phyloP scores from a whole-genome alignment of 2,888 invertebrate genomes.

The Allolobophora icterica region DNA sequence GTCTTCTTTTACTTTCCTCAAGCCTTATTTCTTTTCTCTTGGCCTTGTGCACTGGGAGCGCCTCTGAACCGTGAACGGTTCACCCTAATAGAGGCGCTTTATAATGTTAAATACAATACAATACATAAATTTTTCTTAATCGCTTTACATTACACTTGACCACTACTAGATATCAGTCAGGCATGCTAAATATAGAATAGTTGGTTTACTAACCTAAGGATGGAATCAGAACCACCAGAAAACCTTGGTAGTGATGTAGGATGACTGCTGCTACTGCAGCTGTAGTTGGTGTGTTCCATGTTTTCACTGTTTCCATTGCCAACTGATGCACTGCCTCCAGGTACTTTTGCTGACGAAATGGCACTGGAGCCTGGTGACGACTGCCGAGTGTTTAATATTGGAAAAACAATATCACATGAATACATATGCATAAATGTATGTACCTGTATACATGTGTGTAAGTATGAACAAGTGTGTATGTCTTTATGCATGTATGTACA shows the following conservation, averaged over 20 bases:
- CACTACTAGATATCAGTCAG: background rate
- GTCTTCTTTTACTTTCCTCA: too few relatives aligned
- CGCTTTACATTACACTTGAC: background rate
- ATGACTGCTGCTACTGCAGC: background rate
- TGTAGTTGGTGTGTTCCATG: background rate
- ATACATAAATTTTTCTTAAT: too few relatives aligned
- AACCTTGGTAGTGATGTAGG: background rate
- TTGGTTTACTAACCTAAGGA: background rate
- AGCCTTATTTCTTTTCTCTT: too few relatives aligned
- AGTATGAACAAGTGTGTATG: background rate
- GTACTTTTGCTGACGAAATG: background rate
- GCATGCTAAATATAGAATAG: constrained; percentile 13
- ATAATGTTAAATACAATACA: too few relatives aligned
- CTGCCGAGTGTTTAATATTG: background rate
- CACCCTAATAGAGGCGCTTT: too few relatives aligned
- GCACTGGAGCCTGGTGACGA: constrained; percentile 10
- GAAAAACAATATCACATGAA: background rate
- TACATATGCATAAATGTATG: background rate
- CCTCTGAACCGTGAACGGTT: too few relatives aligned
- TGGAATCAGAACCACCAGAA: background rate
- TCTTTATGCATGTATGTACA: background rate
- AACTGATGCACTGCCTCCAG: constrained; percentile 1
- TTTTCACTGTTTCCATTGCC: constrained; percentile 11
- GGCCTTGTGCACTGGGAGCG: too few relatives aligned
- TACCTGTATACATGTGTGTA: background rate